These are phyloP conservation scores for Glareola pratincola DNA, from an alignment of 2,113 vertebrate genomes.

Conservation along the genomic window DNA sequence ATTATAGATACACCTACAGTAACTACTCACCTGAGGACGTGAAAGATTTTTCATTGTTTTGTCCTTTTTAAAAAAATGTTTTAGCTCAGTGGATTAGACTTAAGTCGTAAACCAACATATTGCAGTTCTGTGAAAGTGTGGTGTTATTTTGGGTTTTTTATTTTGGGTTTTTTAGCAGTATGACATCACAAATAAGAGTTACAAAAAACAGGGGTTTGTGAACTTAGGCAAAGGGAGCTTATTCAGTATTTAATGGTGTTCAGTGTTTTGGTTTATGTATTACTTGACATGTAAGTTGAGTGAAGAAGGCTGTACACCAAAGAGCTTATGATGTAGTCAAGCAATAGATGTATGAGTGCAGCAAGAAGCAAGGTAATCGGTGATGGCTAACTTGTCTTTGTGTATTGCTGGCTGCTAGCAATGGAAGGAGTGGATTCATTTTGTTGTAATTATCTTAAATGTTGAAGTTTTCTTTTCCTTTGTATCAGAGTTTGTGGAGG, in stretches of 20 bases:
- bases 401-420: background rate
- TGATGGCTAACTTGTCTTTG: background rate
- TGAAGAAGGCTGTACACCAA: background rate
- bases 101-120: background rate
- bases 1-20: background rate
- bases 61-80: background rate
- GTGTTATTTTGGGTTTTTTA: background rate
- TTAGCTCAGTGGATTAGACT: background rate
- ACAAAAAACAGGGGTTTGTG: background rate
- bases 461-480: background rate
- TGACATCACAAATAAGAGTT: background rate
- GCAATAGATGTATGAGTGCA: background rate
- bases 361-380: background rate
- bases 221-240: background rate
- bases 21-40: background rate
- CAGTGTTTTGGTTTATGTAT: background rate
- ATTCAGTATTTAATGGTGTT: background rate
- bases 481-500: background rate
- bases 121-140: background rate
- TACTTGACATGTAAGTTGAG: background rate
- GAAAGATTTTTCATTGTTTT: background rate
- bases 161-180: background rate
- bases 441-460: background rate
- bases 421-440: background rate
- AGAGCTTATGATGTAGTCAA: background rate